Evolutionary conservation across 2,113 vertebrate species (phyloP), one percentile per base, ranked within the genome.

Genomic region (Eudyptes chrysolophus): DNA sequence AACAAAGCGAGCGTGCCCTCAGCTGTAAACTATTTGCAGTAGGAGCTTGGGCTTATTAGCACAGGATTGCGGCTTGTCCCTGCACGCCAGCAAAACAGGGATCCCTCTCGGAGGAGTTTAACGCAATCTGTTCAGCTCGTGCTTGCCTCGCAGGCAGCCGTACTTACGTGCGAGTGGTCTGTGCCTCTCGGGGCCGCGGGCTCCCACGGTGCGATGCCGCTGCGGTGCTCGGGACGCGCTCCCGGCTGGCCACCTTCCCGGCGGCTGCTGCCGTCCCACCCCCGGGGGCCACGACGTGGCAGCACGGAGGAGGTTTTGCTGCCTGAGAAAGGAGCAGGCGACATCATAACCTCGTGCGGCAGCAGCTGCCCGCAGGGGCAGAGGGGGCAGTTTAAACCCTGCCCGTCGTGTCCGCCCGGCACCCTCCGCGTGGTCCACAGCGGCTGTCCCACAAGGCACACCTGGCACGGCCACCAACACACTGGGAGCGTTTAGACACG

Each of bases 261-360:
- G 44, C 1, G 2, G 24, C 54, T 7, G 49, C 68, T 3, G 38
- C 86, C 1, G 30, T 84, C 84, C 87, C 92, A 84, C 68, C 92
- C 80, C 54, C 7, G 1, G 40, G 40, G 25, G 13, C 34, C 2
- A 1, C 26, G 19, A 79, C 18, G 58, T 42, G 54, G 64, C 79
- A 24, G 19, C 64, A 5, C 2, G 0, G 72, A 36, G 8, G 44
- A 65, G 25, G 30, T 19, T 92, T n/a, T 7, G 9, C 49, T 26
- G 78, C 27, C 40, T 0, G 19, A 13, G 16, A 30, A 46, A 32
- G 48, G 84, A 76, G 61, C 46, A 1, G 65, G 15, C 6, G 4
- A 17, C 10, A 15, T 3, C 3, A 0, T 0, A 26, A 2, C n/a
- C 48, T 18, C 1, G 0, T 3, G 16, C 6, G 26, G 25, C 16